Conservation (phyloP, 2,888 invertebrate genomes). For the Cephus sareptanus region DNA sequence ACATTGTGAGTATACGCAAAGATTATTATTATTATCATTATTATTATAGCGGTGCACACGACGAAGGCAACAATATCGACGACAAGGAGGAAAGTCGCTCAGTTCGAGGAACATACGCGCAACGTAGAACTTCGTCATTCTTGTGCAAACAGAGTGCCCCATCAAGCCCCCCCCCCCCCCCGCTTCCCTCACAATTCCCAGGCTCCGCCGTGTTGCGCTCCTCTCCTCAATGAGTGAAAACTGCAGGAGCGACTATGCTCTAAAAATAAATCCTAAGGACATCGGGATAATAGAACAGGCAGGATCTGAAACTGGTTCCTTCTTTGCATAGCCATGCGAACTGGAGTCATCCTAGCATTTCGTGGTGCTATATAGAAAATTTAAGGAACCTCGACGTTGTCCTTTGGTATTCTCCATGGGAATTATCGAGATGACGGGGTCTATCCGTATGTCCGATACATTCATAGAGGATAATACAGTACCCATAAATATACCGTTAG, state of each 20-base stretch:
- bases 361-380: background rate
- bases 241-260: constrained; percentile 23
- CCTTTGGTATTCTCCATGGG: background rate
- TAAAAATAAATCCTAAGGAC: constrained; percentile 45
- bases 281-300: constrained; percentile 41
- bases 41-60: background rate
- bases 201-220: background rate
- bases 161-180: background rate
- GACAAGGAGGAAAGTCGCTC: background rate
- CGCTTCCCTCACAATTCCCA: background rate
- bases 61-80: background rate
- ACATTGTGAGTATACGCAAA: background rate
- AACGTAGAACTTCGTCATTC: background rate
- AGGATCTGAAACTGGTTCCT: background rate
- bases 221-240: background rate
- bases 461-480: background rate
- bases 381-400: background rate
- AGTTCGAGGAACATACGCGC: background rate
- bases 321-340: background rate
- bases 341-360: background rate
- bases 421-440: background rate
- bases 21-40: background rate
- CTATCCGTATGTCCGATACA: background rate
- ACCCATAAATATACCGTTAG: background rate
- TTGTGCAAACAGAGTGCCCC: background rate